Conservation (phyloP, 2,113 vertebrate species). For the Aplodontia rufa region DNA sequence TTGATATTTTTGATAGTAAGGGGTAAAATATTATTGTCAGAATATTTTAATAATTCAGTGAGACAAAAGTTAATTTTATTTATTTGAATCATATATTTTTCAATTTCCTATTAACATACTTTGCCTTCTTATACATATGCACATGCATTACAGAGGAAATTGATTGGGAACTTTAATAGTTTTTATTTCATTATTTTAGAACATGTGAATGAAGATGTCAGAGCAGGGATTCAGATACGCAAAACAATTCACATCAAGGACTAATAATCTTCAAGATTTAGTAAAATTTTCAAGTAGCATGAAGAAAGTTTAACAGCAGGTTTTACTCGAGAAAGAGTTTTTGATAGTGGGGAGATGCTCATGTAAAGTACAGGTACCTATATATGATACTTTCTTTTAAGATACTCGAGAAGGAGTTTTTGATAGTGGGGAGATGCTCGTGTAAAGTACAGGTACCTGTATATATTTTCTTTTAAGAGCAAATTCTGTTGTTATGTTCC, state of each 20-base stretch:
- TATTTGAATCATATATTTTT: not conserved
- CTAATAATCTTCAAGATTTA: not conserved
- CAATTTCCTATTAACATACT: not conserved
- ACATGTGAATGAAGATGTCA: not conserved
- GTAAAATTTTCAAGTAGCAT: not conserved
- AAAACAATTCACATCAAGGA: not conserved
- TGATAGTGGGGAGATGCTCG: not conserved
- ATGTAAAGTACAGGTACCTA: not conserved
- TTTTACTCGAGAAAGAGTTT: not conserved
- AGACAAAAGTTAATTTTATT: not conserved
- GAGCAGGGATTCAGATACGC: not conserved
- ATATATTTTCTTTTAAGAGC: not conserved
- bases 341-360: not conserved
- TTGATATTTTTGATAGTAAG: not conserved
- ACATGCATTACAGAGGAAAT: not conserved
- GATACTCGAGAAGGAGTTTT: not conserved
- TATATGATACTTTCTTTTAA: not conserved
- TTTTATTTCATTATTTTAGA: slow-evolving; percentile 5
- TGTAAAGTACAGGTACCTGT: not conserved
- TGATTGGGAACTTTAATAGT: not conserved
- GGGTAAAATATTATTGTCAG: not conserved
- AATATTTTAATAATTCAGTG: not conserved
- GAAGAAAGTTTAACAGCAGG: not conserved
- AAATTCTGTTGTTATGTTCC: not conserved
- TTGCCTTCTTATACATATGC: not conserved